Base-by-base conservation (phyloP, 2,888 invertebrate genomes). In the Trichogramma dendrolimi region DNA sequence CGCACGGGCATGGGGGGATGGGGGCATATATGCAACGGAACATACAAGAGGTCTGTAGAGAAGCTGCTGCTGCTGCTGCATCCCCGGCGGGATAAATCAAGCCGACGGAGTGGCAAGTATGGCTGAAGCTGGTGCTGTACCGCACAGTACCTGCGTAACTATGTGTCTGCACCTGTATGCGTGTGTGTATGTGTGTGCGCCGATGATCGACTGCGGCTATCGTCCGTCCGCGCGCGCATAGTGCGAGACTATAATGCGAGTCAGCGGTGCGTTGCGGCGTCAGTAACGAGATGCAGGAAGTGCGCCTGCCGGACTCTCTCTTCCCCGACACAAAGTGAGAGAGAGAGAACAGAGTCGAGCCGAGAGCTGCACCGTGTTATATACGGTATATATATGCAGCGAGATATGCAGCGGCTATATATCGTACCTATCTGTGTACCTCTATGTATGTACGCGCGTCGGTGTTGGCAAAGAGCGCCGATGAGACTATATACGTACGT, bases 241-340 rank as follows among this genome's bases (percentile, higher is more conserved):
- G 46, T 10, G 44, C 40, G 49, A 41, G 5, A 72, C 72, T 72
- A 76, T 76, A 77, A 78, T 77, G 75, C 75, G 71, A 71, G 67
- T 65, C 72, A 73, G 71, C 69, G 70, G 71, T 75, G 74, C 76
- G 72, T 71, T 72, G 72, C 27, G 72, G 71, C 76, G 73, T 74
- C 75, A 73, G 71, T 77, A 78, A 77, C 74, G 74, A 77, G 77
- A 77, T 74, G 74, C 75, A 75, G 76, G 75, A 76, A 78, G 75
- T 76, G 70, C 75, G 73, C 73, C 71, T 53, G 69, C 61, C 64
- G 61, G 66, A 8, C 60, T 62, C 58, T 62, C 52, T 55, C 67
- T 51, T 60, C 55, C 63, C 27, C 27, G 27, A 27, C 43, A 6
- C 51, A 46, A 48, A 42, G 65, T 39, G 46, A 43, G 62, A 48